phyloP scores from a whole-genome alignment of 2,888 invertebrate species.

The Rhamnusium bicolor region DNA sequence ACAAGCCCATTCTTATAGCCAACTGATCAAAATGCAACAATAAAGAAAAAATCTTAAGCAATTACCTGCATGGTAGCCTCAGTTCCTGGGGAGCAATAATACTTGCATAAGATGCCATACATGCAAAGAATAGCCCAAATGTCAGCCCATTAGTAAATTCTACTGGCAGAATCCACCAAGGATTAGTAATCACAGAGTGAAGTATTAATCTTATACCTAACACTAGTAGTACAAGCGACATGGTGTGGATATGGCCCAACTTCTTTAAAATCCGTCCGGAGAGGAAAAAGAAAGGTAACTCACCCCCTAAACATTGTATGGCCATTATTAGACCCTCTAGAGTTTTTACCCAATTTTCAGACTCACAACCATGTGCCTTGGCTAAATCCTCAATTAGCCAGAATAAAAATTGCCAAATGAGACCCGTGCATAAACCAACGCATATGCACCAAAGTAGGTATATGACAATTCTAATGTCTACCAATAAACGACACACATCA shows the following conservation, averaged over 20 bases:
- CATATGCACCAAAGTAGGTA: conserved; percentile 87
- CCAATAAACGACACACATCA: conserved; percentile 80
- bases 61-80: conserved; percentile 88
- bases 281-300: conserved; percentile 89
- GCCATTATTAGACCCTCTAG: conserved; percentile 69
- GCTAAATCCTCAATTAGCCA: conserved; percentile 87
- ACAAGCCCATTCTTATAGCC: too few relatives aligned
- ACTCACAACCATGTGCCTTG: conserved; percentile 66
- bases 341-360: conserved; percentile 69
- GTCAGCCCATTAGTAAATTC: conserved; percentile 92
- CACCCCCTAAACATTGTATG: conserved; percentile 85
- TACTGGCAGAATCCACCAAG: conserved; percentile 89
- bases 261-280: conserved; percentile 85
- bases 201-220: conserved; percentile 87
- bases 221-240: conserved; percentile 86
- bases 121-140: conserved; percentile 89
- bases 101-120: conserved; percentile 91
- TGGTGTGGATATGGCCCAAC: conserved; percentile 86
- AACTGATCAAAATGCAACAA: background rate
- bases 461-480: conserved; percentile 79
- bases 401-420: conserved; percentile 91
- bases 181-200: conserved; percentile 85
- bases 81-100: conserved; percentile 88
- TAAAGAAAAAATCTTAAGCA: background rate
- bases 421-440: conserved; percentile 87